These are phyloP conservation scores for Drosophila heteroneura DNA, from an alignment of 2,888 invertebrate genomes.

Conservation along the genomic window DNA sequence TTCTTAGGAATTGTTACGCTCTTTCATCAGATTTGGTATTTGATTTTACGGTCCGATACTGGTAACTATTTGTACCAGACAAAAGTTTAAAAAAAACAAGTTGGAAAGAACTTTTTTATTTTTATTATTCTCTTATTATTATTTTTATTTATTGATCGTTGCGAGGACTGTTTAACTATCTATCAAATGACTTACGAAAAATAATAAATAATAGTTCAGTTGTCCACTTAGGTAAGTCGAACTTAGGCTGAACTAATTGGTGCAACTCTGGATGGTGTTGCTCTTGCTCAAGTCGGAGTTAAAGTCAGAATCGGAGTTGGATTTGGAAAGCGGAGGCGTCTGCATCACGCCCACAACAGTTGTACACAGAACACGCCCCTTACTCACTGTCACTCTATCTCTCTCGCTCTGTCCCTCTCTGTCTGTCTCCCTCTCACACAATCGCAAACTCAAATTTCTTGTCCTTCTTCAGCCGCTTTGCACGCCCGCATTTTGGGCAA, in stretches of 20 bases:
- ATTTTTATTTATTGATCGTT: neutral
- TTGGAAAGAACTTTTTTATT: neutral
- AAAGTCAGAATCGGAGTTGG: conserved; percentile 4
- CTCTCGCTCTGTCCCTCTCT: neutral
- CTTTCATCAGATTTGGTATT: too few relatives aligned
- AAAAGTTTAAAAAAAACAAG: too few relatives aligned
- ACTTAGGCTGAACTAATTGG: neutral
- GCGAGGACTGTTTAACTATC: neutral
- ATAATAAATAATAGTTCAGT: neutral
- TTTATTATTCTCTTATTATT: neutral
- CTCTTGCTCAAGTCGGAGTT: neutral
- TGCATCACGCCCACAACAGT: conserved; percentile 25
- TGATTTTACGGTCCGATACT: neutral
- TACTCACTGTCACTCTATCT: neutral
- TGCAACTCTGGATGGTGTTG: neutral
- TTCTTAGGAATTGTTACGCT: too few relatives aligned
- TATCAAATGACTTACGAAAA: neutral
- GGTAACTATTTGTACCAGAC: neutral
- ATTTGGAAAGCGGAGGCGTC: conserved; percentile 31
- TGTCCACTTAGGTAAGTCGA: neutral
- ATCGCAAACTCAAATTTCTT: neutral
- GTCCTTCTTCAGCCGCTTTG: neutral
- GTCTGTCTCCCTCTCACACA: neutral
- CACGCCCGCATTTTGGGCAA: conserved; percentile 61
- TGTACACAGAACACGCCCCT: conserved; percentile 20